These are phyloP conservation scores for Amblyjoppa proteus DNA, from an alignment of 2,888 invertebrate genomes.

Conservation along the genomic window DNA sequence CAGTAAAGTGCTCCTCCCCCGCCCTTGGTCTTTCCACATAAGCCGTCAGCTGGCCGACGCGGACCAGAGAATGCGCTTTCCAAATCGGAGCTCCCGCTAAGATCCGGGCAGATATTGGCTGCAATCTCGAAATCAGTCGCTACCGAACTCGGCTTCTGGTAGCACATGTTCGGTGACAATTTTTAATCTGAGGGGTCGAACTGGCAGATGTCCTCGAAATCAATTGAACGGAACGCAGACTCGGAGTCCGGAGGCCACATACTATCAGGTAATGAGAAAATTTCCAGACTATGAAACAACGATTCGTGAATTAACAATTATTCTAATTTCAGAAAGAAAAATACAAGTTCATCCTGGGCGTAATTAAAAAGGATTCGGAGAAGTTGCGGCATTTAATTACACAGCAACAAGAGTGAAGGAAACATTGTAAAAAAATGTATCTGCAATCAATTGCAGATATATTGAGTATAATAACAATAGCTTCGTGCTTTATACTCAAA, in stretches of 20 bases:
- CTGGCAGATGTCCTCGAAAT: not conserved
- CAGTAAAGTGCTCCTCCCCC: not conserved
- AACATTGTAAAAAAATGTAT: conserved; percentile 61
- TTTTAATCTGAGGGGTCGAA: not conserved
- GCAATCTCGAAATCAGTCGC: conserved; percentile 37
- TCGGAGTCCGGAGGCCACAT: not conserved
- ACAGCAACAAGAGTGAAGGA: conserved; percentile 9
- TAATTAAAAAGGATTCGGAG: not conserved
- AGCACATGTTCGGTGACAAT: not conserved
- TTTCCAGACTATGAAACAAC: not conserved
- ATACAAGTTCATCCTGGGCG: not conserved
- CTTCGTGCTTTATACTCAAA: conserved; percentile 92
- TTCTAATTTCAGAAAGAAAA: conserved; percentile 14
- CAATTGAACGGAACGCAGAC: not conserved
- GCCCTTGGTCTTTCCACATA: not conserved
- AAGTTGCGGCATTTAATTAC: not conserved
- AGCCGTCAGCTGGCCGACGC: conserved; percentile 16
- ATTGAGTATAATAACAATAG: conserved; percentile 91
- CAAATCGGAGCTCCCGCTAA: conserved; percentile 22
- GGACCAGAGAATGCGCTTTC: conserved; percentile 18
- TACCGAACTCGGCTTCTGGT: not conserved
- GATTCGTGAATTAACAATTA: not conserved
- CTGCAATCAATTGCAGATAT: conserved; percentile 85
- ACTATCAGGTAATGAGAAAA: not conserved
- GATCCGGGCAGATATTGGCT: conserved; percentile 30